Base-by-base conservation (phyloP, 2,888 invertebrate genomes). In the Uropetala carovei region DNA sequence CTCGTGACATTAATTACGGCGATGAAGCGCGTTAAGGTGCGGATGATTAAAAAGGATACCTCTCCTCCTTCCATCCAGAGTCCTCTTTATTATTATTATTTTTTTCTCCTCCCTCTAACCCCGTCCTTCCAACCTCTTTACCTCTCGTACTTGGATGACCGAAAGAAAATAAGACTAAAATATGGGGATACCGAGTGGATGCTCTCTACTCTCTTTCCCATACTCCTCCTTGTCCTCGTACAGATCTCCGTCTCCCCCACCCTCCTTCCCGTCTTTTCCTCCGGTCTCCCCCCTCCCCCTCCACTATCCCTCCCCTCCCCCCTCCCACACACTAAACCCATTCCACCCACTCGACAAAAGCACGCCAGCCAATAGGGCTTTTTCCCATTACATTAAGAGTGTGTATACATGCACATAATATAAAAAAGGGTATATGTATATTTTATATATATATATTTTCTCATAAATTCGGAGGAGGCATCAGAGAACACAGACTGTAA, bases 331-430 rank as follows among this genome's bases (percentile, higher is more conserved):
- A 13, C 1, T 22, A 81, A 81, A 81, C 13, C 57, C n/a, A 11
- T 13, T 59, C 58, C 85, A 85, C 22, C 85, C 85, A 22, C 85
- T 85, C 85, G 59, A 85, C 58, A 85, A 85, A 85, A 59, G 60
- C 11, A 60, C 60, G 30, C 60, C 60, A 60, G 60, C 59, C 59
- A 86, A 86, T 86, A 86, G 30, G 60, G 60, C 60, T 86, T 60
- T 86, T 86, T 86, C 60, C 27, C 86, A 86, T 86, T 86, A 60
- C 86, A 86, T 60, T 86, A 86, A 60, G 27, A 16, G 60, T n/a
- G 85, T 60, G 60, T 60, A 60, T 86, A 86, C 60, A 30, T 30
- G 22, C 83, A n/a, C 27, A 22, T 22, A 85, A 60, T 75, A 27
- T 75, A 59, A 86, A 86, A 60, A 86, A 18, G 84, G 30, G 30